Evolutionary conservation across 2,888 invertebrate genomes (phyloP).

Genomic region (Catocala fraxini): DNA sequence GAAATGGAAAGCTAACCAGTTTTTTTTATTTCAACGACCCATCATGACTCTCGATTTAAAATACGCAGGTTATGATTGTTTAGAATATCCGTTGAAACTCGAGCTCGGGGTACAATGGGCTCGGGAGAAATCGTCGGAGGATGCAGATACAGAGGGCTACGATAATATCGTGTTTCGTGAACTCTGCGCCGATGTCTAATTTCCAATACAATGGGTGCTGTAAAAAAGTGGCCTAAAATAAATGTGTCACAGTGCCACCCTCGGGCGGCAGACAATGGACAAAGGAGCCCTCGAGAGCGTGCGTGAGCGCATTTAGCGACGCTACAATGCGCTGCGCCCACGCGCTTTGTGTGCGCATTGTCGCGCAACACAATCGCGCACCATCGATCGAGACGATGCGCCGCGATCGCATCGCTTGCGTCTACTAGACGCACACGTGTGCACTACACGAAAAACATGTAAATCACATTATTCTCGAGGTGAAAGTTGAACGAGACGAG

Average conservation of each 20-base stretch:
- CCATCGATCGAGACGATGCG: slow-evolving; percentile 62
- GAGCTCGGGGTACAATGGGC: slow-evolving; percentile 64
- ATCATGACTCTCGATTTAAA: slow-evolving; percentile 43
- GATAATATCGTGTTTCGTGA: slow-evolving; percentile 85
- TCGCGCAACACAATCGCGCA: slow-evolving; percentile 68
- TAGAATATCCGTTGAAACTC: slow-evolving; percentile 63
- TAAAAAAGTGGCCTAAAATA: slow-evolving; percentile 85
- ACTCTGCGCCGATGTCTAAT: slow-evolving; percentile 83
- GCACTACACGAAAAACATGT: slow-evolving; percentile 66
- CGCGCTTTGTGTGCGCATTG: slow-evolving; percentile 66
- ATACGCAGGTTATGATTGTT: slow-evolving; percentile 53
- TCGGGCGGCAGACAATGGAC: slow-evolving; percentile 81
- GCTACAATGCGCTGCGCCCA: slow-evolving; percentile 78
- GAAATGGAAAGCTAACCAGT: slow-evolving; percentile 84
- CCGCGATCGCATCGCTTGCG: slow-evolving; percentile 50
- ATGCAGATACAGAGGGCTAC: slow-evolving; percentile 69
- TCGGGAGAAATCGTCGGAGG: slow-evolving; percentile 71
- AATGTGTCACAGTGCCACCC: slow-evolving; percentile 87
- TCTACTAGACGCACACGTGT: slow-evolving; percentile 50
- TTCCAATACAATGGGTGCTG: slow-evolving; percentile 84
- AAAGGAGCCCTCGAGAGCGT: slow-evolving; percentile 71
- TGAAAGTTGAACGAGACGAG: slow-evolving; percentile 83
- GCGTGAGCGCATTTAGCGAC: slow-evolving; percentile 68
- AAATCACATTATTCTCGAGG: slow-evolving; percentile 80
- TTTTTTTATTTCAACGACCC: slow-evolving; percentile 70